Evolutionary conservation across 1,140 invertebrate genomes (phyloP).

Genomic region (Temnothorax longispinosus): DNA sequence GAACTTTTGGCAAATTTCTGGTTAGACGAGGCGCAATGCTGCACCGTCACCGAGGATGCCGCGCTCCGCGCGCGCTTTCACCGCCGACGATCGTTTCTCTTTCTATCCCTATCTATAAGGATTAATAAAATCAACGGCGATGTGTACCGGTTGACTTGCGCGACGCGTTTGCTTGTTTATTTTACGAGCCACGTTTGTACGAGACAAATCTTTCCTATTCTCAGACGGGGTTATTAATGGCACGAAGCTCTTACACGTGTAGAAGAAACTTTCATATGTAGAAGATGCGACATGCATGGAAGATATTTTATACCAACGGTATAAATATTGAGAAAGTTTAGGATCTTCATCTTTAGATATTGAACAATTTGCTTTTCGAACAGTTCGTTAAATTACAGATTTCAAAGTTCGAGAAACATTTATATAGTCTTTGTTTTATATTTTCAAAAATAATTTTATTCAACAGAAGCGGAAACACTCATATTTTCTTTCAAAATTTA

Average conservation of each 20-base stretch:
- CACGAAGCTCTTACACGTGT: background rate
- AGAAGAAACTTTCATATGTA: background rate
- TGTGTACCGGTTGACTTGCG: background rate
- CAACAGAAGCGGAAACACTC: too few relatives aligned
- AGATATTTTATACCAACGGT: background rate
- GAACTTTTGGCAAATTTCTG: constrained; percentile 77
- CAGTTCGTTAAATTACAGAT: background rate
- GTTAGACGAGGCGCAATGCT: constrained; percentile 54
- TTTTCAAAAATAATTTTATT: background rate
- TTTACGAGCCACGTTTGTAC: background rate
- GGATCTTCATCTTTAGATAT: background rate
- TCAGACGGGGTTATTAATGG: background rate
- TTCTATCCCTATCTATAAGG: background rate
- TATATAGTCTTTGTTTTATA: background rate
- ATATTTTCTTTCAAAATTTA: background rate
- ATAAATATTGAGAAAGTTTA: constrained; percentile 1
- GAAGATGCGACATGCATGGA: background rate
- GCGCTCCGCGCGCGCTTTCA: background rate
- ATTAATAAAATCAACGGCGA: constrained; percentile 59
- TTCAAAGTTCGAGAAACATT: background rate
- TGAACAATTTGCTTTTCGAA: background rate
- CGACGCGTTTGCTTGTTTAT: background rate
- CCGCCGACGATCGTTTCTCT: constrained; percentile 52
- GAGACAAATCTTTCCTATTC: background rate
- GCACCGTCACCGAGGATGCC: constrained; percentile 37